These are phyloP conservation scores for Laticauda colubrina DNA, from an alignment of 2,113 vertebrate species.

Conservation along the genomic window DNA sequence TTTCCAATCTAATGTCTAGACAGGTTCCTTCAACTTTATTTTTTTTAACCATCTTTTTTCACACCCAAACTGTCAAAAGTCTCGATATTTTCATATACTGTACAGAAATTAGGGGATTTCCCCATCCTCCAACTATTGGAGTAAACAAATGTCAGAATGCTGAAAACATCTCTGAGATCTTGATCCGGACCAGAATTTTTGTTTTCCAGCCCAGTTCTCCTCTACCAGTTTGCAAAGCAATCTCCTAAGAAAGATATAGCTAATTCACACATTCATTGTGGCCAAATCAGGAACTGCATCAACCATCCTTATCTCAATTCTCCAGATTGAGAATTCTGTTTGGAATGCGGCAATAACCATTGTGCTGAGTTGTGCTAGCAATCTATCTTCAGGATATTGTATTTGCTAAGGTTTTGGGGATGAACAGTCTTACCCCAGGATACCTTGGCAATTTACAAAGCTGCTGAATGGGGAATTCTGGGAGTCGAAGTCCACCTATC, in stretches of 20 bases:
- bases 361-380: background rate
- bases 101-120: constrained; percentile 15
- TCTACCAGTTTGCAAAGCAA: background rate
- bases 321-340: background rate
- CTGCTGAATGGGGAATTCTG: background rate
- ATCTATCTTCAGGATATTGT: background rate
- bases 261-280: background rate
- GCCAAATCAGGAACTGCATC: background rate
- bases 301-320: background rate
- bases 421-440: background rate
- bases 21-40: constrained; percentile 38
- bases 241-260: background rate
- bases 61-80: constrained; percentile 10
- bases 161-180: constrained; percentile 1
- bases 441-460: background rate
- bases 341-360: background rate
- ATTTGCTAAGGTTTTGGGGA: background rate
- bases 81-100: constrained; percentile 2
- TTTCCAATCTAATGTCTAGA: background rate
- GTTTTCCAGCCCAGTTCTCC: background rate
- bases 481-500: background rate
- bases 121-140: background rate
- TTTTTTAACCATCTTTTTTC: constrained; percentile 20
- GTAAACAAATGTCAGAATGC: background rate
- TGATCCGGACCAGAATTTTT: constrained; percentile 6